These are phyloP conservation scores for Equus quagga DNA, from an alignment of 2,113 vertebrate species.

Conservation along the genomic window DNA sequence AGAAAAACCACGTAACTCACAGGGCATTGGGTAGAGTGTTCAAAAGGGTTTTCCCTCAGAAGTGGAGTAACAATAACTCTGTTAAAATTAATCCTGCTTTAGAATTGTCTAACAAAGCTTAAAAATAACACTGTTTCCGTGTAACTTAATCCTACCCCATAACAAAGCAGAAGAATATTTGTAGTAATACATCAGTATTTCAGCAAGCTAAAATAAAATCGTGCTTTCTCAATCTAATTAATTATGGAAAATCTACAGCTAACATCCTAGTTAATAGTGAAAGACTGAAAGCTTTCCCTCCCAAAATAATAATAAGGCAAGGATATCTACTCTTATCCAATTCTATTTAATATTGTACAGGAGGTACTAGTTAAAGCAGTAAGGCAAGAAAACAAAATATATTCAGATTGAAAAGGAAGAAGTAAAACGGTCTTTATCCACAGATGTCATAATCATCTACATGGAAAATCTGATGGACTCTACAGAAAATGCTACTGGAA, in stretches of 20 bases:
- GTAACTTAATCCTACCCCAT: neutral
- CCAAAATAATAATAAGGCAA: neutral
- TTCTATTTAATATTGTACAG: neutral
- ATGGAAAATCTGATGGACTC: neutral
- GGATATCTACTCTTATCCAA: rapidly evolving
- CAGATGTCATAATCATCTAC: neutral
- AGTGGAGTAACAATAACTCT: neutral
- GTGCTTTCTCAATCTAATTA: neutral
- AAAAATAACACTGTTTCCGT: neutral
- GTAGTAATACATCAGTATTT: neutral
- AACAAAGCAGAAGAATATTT: neutral
- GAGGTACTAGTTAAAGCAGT: neutral
- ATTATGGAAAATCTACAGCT: neutral
- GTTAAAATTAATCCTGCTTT: neutral
- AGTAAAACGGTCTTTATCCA: neutral
- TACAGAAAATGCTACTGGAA: neutral
- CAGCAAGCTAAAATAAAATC: neutral
- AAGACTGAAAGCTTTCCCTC: neutral
- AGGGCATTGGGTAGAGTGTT: neutral
- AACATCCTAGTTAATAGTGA: neutral
- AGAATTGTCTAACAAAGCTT: neutral
- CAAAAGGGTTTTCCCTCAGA: neutral
- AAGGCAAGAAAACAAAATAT: neutral
- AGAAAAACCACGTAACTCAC: neutral
- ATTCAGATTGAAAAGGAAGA: neutral